phyloP scores from a whole-genome alignment of 2,113 vertebrate species.

The Patagioenas fasciata region DNA sequence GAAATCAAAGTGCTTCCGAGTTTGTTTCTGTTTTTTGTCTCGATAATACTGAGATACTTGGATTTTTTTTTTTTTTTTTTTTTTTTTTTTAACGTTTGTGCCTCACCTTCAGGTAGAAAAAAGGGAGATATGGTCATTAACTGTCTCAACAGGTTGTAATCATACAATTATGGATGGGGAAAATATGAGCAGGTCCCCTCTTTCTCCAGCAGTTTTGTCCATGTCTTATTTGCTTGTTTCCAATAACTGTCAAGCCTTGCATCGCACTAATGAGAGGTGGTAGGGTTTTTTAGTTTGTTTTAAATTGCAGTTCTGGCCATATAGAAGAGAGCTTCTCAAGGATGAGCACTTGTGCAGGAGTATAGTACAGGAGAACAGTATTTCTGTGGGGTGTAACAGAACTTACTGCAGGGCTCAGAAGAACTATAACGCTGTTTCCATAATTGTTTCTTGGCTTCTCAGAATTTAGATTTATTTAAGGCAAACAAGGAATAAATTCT shows the following conservation, averaged over 20 bases:
- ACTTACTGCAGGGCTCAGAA: background rate
- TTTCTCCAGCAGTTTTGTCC: background rate
- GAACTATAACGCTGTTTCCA: background rate
- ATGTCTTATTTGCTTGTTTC: background rate
- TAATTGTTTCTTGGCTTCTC: background rate
- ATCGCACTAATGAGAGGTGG: too few relatives aligned
- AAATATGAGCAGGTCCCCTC: background rate
- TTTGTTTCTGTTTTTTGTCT: background rate
- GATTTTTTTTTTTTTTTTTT: too few relatives aligned
- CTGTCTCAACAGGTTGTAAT: background rate
- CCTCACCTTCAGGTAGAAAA: background rate
- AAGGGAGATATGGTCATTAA: background rate
- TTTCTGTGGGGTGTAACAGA: background rate
- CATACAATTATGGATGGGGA: fast-evolving
- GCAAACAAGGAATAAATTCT: background rate
- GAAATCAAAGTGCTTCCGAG: background rate
- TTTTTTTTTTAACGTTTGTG: background rate
- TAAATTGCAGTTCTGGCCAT: background rate
- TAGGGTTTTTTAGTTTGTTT: background rate
- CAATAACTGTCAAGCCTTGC: background rate
- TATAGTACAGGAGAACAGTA: too few relatives aligned
- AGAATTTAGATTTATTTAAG: background rate
- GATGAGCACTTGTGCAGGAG: background rate
- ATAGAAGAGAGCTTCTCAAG: background rate
- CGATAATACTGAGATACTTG: background rate